Base-by-base conservation (phyloP, 2,113 vertebrate genomes). In the Morone chrysops region DNA sequence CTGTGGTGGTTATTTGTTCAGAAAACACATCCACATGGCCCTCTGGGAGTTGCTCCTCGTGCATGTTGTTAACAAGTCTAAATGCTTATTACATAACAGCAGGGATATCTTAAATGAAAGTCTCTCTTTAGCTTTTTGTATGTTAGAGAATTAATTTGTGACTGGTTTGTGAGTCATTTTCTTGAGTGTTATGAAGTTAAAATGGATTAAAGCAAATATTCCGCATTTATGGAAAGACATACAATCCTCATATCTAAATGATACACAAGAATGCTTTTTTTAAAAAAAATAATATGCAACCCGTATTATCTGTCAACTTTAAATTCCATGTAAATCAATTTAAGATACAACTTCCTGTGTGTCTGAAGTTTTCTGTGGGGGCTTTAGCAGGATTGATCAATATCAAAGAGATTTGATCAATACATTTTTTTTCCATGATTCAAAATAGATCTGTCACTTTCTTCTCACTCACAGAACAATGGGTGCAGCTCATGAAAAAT, bases 51-150 rank as follows among this genome's bases (percentile, higher is more conserved):
- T 84, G 14, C 13, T 48, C 38, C 17, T 83, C 16, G 13, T 63
- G 70, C 74, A 67, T 76, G 54, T 66, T 70, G 36, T 45, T 79
- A 66, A 71, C 78, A 77, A 78, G 78, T 88, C 78, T 78, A 77
- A 81, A 75, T 65, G 48, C 50, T 45, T 87, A 22, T 77, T 41
- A 40, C 0, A 5, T 61, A 80, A 70, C 11, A 67, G 7, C 43
- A n/a, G 18, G 45, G 48, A 6, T 43, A 65, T 65, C 68, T 53
- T 75, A 12, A 63, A 65, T 45, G 10, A 65, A 54, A 53, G 36
- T 38, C 54, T 41, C 7, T 47, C 14, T 45, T n/a, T 36, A 25
- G 48, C 3, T 56, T 73, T 47, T 53, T 51, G 17, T 3, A 50
- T 1, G 2, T 13, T 0, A 4, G 31, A 36, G 2, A 66, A 61